Percentiles rank a stretch among this genome's conserved stretches.
Conservation (phyloP, 92 coral and sea anemone genomes). For the Metridium senile region DNA sequence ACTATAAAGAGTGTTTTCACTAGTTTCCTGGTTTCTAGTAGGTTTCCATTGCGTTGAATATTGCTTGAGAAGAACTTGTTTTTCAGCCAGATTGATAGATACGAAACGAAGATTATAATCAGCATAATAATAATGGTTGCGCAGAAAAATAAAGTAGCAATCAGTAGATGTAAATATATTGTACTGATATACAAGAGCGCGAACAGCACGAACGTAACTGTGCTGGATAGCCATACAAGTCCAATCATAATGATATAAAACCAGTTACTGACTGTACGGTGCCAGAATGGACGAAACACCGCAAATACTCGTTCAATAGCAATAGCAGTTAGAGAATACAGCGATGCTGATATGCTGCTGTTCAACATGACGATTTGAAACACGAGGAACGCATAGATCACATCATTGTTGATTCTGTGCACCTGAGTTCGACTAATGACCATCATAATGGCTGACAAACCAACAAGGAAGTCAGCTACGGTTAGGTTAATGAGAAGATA, state of each 20-base stretch:
- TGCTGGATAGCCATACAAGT: background rate
- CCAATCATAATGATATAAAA: no score
- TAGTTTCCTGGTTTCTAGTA: constrained; percentile 12
- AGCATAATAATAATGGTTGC: background rate
- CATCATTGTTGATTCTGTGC: no score
- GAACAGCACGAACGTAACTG: background rate
- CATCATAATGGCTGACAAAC: background rate
- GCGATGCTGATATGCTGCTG: background rate
- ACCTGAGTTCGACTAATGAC: background rate
- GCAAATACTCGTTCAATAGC: no score
- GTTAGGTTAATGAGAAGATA: no score
- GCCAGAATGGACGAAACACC: no score
- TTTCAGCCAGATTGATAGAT: constrained; percentile 18
- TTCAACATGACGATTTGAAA: background rate
- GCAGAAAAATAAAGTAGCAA: background rate
- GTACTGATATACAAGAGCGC: background rate
- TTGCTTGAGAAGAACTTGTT: background rate
- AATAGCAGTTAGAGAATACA: no score
- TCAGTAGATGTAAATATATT: background rate
- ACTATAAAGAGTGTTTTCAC: constrained; percentile 16
- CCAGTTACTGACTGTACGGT: background rate
- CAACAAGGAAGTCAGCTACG: no score
- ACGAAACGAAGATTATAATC: background rate
- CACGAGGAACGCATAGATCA: no score
- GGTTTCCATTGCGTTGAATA: background rate